These are phyloP conservation scores for Adelosebastes latens DNA, from an alignment of 2,797 vertebrate species.

Conservation along the genomic window DNA sequence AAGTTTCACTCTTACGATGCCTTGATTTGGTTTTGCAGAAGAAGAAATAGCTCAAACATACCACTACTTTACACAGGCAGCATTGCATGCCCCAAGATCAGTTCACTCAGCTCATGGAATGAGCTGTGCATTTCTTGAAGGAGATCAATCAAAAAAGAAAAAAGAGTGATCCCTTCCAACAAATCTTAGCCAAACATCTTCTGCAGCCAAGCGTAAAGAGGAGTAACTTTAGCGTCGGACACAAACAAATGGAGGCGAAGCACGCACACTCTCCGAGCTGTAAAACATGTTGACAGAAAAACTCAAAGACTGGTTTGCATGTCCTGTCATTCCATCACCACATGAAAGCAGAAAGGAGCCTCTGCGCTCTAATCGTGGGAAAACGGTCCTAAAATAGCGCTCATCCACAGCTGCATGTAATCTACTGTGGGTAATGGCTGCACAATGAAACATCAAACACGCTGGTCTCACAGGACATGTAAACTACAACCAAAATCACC, in stretches of 20 bases:
- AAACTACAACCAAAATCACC: conserved; percentile 33
- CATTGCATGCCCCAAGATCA: neutral
- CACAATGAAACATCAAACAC: conserved; percentile 69
- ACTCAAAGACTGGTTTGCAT: conserved; percentile 34
- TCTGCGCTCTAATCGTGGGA: conserved; percentile 67
- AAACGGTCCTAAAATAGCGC: conserved; percentile 70
- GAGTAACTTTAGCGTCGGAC: conserved; percentile 10
- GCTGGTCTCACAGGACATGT: conserved; percentile 10
- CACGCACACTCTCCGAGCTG: conserved; percentile 49
- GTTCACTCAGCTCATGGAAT: neutral
- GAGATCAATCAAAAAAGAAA: neutral
- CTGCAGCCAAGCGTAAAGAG: conserved; percentile 3
- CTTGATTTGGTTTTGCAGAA: neutral
- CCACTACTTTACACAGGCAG: neutral
- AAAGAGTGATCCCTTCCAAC: neutral
- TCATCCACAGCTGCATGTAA: conserved; percentile 68
- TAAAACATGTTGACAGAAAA: conserved; percentile 73
- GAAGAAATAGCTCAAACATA: neutral
- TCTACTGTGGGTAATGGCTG: conserved; percentile 54
- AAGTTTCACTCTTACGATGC: neutral
- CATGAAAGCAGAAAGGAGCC: conserved; percentile 57
- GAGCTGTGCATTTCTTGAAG: neutral
- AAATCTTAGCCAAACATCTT: neutral
- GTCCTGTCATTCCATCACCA: conserved; percentile 67
- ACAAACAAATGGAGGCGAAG: conserved; percentile 46